Conservation (phyloP, 2,888 invertebrate species). For the Metellina segmentata region DNA sequence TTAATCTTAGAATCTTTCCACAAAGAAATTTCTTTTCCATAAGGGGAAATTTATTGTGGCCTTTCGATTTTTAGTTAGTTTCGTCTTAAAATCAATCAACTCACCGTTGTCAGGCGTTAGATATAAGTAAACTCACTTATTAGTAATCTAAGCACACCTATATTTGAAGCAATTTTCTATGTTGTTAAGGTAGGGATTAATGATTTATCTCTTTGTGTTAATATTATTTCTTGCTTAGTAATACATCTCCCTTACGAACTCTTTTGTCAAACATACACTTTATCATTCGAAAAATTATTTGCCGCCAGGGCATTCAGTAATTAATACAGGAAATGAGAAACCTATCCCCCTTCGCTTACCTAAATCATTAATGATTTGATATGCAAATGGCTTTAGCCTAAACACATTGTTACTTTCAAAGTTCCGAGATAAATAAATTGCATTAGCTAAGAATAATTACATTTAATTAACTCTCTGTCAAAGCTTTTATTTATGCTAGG, state of each 20-base stretch:
- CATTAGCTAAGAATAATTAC: slow-evolving; percentile 16
- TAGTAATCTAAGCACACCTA: neutral
- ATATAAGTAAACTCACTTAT: too few species aligned
- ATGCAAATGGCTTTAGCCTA: slow-evolving; percentile 4
- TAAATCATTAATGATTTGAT: slow-evolving; percentile 31
- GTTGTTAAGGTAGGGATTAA: neutral
- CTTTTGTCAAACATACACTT: neutral
- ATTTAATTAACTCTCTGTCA: neutral
- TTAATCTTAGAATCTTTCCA: too few species aligned
- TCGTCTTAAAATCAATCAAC: too few species aligned
- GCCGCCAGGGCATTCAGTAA: neutral
- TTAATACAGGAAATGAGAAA: neutral
- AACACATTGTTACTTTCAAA: neutral
- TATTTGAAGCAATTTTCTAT: neutral
- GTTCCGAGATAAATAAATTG: neutral
- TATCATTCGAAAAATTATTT: neutral
- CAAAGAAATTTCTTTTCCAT: too few species aligned
- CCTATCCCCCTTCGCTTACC: neutral
- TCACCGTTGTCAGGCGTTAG: too few species aligned
- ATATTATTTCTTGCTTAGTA: neutral
- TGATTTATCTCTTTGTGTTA: neutral
- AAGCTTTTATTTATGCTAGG: neutral
- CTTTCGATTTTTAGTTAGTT: too few species aligned
- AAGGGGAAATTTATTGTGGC: too few species aligned
- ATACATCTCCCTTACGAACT: neutral